phyloP scores from a whole-genome alignment of 2,888 invertebrate species.

The Drosophila colorata region DNA sequence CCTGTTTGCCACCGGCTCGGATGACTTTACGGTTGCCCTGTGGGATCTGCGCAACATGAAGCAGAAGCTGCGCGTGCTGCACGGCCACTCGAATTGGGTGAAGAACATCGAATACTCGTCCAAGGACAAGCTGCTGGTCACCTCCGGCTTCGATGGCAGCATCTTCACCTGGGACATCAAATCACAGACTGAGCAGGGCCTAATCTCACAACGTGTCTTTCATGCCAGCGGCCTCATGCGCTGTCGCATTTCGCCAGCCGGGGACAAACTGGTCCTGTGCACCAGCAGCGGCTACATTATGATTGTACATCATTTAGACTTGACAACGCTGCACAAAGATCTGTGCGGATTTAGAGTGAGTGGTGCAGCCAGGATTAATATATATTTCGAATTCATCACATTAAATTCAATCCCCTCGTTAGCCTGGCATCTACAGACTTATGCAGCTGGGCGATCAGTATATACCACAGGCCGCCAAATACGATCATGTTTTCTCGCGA shows the following conservation, averaged over 20 bases:
- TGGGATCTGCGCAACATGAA: constrained; percentile 97
- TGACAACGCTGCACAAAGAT: constrained; percentile 92
- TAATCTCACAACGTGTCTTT: constrained; percentile 93
- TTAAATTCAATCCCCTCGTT: constrained; percentile 62
- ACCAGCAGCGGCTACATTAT: constrained; percentile 96
- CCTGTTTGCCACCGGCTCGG: constrained; percentile 96
- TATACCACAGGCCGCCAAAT: constrained; percentile 92
- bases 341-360: constrained; percentile 93
- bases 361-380: constrained; percentile 2
- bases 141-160: constrained; percentile 96
- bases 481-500: constrained; percentile 92
- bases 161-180: constrained; percentile 98
- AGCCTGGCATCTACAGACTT: constrained; percentile 95
- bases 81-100: constrained; percentile 97
- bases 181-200: constrained; percentile 91
- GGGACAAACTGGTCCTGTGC: constrained; percentile 94
- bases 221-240: constrained; percentile 90
- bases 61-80: constrained; percentile 90
- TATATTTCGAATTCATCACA: not conserved
- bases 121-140: constrained; percentile 93
- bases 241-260: constrained; percentile 94
- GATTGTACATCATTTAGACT: constrained; percentile 94
- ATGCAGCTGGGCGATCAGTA: constrained; percentile 95
- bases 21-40: constrained; percentile 95
- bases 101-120: constrained; percentile 97